Conservation (phyloP, 64 coral and sea anemone species). For the Stylophora pistillata region DNA sequence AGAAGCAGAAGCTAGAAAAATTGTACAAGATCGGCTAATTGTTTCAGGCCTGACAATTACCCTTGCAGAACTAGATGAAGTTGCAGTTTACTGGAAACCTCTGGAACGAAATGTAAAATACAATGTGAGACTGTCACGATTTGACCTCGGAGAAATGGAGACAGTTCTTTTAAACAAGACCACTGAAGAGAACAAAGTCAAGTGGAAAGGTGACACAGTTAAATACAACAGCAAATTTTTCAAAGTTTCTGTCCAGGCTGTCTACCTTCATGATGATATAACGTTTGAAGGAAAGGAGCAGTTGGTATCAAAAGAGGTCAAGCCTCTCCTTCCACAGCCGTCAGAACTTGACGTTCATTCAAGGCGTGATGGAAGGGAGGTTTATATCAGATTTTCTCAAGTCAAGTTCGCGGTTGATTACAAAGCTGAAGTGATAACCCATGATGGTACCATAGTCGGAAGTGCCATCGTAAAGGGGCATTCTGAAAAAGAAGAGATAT, state of each 20-base stretch:
- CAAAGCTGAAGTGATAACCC: slow-evolving; percentile 3
- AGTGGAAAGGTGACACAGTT: not conserved
- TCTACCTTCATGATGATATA: not conserved
- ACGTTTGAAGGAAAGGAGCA: not conserved
- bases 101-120: slow-evolving; percentile 18
- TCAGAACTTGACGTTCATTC: slow-evolving; percentile 5
- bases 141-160: not conserved
- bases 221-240: slow-evolving; percentile 15
- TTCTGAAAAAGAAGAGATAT: not conserved
- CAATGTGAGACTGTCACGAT: not conserved
- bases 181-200: slow-evolving; percentile 4
- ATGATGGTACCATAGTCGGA: not conserved
- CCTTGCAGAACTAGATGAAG: not conserved
- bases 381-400: not conserved
- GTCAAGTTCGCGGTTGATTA: slow-evolving; percentile 3
- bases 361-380: slow-evolving; percentile 6
- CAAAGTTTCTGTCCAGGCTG: not conserved
- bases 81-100: slow-evolving; percentile 13
- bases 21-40: slow-evolving; percentile 9
- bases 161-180: not conserved
- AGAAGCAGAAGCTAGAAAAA: not conserved
- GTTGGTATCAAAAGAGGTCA: not conserved
- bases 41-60: not conserved
- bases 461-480: not conserved
- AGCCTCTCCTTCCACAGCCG: not conserved